Percentiles rank a stretch among this genome's conserved stretches.
Conservation (phyloP, 2,113 vertebrate species). For the Telmatochromis sp. region DNA sequence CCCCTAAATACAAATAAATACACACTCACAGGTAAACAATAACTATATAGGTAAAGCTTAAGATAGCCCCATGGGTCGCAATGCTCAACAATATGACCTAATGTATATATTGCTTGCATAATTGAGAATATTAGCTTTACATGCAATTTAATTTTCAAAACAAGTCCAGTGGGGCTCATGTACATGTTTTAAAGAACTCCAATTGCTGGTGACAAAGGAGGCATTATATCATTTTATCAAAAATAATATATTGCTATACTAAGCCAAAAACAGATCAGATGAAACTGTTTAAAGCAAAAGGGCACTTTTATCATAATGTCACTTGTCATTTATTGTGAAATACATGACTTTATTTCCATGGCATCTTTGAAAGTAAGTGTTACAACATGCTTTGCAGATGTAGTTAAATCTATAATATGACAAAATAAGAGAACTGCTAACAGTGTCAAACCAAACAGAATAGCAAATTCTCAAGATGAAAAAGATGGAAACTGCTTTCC, state of each 20-base stretch:
- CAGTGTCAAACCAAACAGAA: not conserved
- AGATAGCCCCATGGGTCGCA: not conserved
- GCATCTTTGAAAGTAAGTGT: not conserved
- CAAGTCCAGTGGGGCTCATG: not conserved
- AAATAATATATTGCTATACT: not conserved
- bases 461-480: not conserved
- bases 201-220: not conserved
- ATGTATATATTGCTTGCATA: not conserved
- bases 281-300: not conserved
- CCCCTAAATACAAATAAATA: not conserved
- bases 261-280: not conserved
- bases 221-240: not conserved
- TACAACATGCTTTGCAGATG: not conserved
- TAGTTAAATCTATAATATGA: not conserved
- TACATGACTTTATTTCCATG: not conserved
- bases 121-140: not conserved
- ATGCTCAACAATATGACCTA: not conserved
- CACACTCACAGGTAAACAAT: not conserved
- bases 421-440: not conserved
- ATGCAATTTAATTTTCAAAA: not conserved
- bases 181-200: not conserved
- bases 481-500: not conserved
- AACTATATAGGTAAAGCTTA: not conserved
- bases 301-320: not conserved
- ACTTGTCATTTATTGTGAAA: not conserved